Evolutionary conservation across 2,797 vertebrate genomes (phyloP).

Genomic region (Esox masquinongy): DNA sequence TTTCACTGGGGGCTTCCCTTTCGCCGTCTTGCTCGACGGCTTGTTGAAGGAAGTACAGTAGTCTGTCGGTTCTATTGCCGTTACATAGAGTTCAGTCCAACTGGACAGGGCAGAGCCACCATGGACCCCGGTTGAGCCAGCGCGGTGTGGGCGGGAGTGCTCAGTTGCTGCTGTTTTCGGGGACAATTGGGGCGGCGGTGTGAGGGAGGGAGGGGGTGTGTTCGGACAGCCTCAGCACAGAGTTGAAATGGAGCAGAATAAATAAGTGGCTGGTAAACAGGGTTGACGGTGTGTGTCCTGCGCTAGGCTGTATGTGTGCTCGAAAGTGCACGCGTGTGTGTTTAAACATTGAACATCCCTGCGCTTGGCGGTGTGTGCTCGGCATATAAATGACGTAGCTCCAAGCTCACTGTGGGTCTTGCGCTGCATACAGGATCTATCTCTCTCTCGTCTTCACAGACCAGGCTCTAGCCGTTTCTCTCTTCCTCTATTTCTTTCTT

Average conservation of each 20-base stretch:
- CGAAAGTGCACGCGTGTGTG: background rate
- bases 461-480: constrained; percentile 22
- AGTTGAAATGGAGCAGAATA: constrained; percentile 52
- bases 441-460: constrained; percentile 30
- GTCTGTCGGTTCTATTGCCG: constrained; percentile 38
- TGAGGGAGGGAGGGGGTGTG: constrained; percentile 17
- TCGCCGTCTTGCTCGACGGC: constrained; percentile 17
- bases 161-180: constrained; percentile 58
- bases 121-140: background rate
- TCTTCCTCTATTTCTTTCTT: constrained; percentile 5
- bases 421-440: constrained; percentile 5
- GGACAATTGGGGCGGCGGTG: constrained; percentile 30
- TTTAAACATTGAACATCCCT: constrained; percentile 36
- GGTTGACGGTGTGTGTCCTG: constrained; percentile 30
- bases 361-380: constrained; percentile 50
- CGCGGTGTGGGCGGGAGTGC: constrained; percentile 20
- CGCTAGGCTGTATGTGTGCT: no score
- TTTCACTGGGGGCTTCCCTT: constrained; percentile 19
- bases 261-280: constrained; percentile 58
- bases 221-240: constrained; percentile 29
- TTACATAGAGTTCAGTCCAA: constrained; percentile 24
- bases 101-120: background rate
- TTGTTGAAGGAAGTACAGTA: constrained; percentile 2
- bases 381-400: constrained; percentile 65
- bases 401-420: constrained; percentile 20